Evolutionary conservation across 2,888 invertebrate genomes (phyloP).

Genomic region (Drosophila yooni): DNA sequence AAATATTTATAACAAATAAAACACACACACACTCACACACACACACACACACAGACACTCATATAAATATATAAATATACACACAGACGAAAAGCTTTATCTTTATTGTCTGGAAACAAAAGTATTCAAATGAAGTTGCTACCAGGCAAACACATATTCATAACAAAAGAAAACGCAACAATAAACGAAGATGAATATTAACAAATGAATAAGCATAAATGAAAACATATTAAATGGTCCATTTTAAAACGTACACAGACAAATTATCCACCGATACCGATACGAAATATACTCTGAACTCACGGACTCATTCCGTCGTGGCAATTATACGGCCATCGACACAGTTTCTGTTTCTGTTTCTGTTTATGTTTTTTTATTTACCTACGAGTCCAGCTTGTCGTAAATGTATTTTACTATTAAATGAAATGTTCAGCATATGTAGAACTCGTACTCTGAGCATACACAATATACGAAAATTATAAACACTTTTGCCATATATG

Average conservation of each 20-base stretch:
- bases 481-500: slow-evolving; percentile 27
- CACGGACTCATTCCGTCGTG: slow-evolving; percentile 26
- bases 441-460: slow-evolving; percentile 5
- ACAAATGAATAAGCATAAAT: slow-evolving; percentile 43
- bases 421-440: slow-evolving; percentile 35
- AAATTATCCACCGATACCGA: slow-evolving; percentile 77
- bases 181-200: slow-evolving; percentile 56
- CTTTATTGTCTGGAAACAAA: slow-evolving; percentile 60
- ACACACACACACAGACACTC: slow-evolving; percentile 5
- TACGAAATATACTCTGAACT: slow-evolving; percentile 47
- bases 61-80: neutral
- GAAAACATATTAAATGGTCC: slow-evolving; percentile 72
- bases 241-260: slow-evolving; percentile 63
- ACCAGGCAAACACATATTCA: slow-evolving; percentile 38
- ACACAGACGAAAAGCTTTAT: slow-evolving; percentile 68
- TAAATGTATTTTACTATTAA: slow-evolving; percentile 63
- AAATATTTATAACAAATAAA: slow-evolving; percentile 28
- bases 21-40: slow-evolving; percentile 1
- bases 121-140: slow-evolving; percentile 58
- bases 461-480: neutral
- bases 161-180: slow-evolving; percentile 49
- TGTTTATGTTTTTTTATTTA: neutral
- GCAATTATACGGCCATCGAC: slow-evolving; percentile 52
- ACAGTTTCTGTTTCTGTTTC: slow-evolving; percentile 25
- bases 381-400: neutral